Percentiles rank a stretch among this genome's conserved stretches.
Evolutionary conservation across 2,888 invertebrate genomes (phyloP).

Genomic region (Dicycla oo): DNA sequence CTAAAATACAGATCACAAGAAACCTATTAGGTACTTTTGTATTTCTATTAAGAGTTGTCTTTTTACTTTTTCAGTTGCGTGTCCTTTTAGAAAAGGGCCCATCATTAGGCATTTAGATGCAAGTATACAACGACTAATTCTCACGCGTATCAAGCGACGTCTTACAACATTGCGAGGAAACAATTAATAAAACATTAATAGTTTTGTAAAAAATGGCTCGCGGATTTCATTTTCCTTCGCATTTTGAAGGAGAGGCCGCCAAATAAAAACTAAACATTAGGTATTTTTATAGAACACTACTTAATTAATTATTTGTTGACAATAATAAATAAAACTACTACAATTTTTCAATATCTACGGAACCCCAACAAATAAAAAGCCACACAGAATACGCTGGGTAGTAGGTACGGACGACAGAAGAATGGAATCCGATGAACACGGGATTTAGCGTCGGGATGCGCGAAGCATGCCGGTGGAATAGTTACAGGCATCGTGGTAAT

Average conservation of each 20-base stretch:
- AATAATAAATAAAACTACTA: neutral
- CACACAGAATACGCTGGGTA: conserved; percentile 28
- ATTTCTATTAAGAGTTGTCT: no score
- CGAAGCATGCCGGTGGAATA: conserved; percentile 58
- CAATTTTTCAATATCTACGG: conserved; percentile 3
- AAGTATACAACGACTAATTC: no score
- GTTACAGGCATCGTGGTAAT: conserved; percentile 62
- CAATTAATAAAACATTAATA: neutral
- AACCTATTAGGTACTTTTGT: no score
- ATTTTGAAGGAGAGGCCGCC: neutral
- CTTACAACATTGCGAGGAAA: neutral
- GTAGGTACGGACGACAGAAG: conserved; percentile 55
- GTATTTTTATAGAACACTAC: neutral
- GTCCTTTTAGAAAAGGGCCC: neutral
- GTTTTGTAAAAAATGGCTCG: no score
- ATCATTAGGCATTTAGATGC: neutral
- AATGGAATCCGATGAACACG: conserved; percentile 69
- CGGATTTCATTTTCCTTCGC: neutral
- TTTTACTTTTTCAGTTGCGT: neutral
- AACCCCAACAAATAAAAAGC: conserved; percentile 38
- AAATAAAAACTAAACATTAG: no score
- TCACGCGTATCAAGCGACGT: neutral
- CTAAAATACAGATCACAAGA: no score
- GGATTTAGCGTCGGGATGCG: conserved; percentile 62
- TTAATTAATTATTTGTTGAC: neutral